These are phyloP conservation scores for Ptychodera flava DNA, from an alignment of 35 echinoderm and acorn worm species.

Conservation along the genomic window DNA sequence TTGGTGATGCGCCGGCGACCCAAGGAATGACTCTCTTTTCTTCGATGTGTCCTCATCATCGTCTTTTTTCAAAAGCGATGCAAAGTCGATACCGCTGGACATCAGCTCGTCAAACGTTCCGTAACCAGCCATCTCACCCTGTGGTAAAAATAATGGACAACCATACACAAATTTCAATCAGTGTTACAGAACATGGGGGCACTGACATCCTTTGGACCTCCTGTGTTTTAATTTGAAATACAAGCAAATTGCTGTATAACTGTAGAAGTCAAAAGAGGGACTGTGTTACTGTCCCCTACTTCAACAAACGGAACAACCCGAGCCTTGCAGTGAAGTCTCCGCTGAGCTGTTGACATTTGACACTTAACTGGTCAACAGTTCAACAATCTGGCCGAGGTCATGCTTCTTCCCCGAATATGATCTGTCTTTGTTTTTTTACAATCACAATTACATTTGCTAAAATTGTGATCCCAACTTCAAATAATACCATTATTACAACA, in stretches of 20 bases:
- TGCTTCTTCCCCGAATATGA: too few species aligned
- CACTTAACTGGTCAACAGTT: too few species aligned
- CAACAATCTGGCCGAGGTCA: too few species aligned
- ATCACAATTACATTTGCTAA: not conserved
- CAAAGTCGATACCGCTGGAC: constrained; percentile 67
- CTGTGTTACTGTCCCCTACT: not conserved
- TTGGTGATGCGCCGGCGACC: not conserved
- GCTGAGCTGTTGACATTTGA: too few species aligned
- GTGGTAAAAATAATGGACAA: not conserved
- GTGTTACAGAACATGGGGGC: too few species aligned
- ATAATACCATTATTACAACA: too few species aligned
- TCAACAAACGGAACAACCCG: too few species aligned
- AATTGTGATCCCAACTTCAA: not conserved
- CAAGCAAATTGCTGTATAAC: not conserved
- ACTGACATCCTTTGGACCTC: too few species aligned
- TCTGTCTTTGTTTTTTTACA: not conserved
- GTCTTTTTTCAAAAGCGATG: constrained; percentile 49
- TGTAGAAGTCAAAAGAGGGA: not conserved
- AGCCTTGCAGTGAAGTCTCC: too few species aligned
- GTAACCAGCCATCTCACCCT: constrained; percentile 72
- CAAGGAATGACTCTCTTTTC: not conserved
- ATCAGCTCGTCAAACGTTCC: constrained; percentile 62
- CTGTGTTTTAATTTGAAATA: not conserved
- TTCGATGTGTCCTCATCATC: constrained; percentile 29
- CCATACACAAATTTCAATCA: too few species aligned